A percentile compares a stretch with the other conserved stretches of the same genome.
phyloP scores from a whole-genome alignment of 1,140 invertebrate species.

The Dendrolimus punctatus region DNA sequence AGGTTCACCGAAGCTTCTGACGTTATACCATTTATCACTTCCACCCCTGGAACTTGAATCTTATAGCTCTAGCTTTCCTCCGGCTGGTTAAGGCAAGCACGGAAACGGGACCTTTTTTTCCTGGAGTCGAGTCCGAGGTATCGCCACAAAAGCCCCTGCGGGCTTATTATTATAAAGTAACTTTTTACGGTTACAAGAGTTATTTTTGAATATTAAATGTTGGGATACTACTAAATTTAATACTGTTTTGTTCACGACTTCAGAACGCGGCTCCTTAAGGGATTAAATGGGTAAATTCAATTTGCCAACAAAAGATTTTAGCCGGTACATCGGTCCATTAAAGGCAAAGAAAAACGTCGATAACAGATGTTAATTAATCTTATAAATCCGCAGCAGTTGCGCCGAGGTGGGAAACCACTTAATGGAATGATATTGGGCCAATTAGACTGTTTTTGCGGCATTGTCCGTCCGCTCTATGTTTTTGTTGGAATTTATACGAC shows the following conservation, averaged over 20 bases:
- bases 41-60: too few species aligned
- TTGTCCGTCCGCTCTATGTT: too few species aligned
- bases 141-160: too few species aligned
- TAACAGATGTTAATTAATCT: slow-evolving; percentile 57
- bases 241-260: not conserved
- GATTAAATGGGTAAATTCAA: slow-evolving; percentile 33
- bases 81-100: too few species aligned
- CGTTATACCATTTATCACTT: too few species aligned
- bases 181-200: not conserved
- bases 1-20: too few species aligned
- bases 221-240: slow-evolving; percentile 10
- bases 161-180: too few species aligned
- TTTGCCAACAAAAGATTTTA: slow-evolving; percentile 23
- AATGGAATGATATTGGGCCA: slow-evolving; percentile 26
- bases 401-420: slow-evolving; percentile 8
- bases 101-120: too few species aligned
- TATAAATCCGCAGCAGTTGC: slow-evolving; percentile 33
- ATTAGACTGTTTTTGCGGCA: not conserved
- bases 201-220: slow-evolving; percentile 4
- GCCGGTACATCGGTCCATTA: slow-evolving; percentile 24
- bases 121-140: too few species aligned
- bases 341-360: slow-evolving; percentile 43
- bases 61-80: too few species aligned
- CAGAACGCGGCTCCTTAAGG: slow-evolving; percentile 9
- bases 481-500: not conserved